phyloP scores from a whole-genome alignment of 2,888 invertebrate species.

The Pycnomerus fuliginosus region DNA sequence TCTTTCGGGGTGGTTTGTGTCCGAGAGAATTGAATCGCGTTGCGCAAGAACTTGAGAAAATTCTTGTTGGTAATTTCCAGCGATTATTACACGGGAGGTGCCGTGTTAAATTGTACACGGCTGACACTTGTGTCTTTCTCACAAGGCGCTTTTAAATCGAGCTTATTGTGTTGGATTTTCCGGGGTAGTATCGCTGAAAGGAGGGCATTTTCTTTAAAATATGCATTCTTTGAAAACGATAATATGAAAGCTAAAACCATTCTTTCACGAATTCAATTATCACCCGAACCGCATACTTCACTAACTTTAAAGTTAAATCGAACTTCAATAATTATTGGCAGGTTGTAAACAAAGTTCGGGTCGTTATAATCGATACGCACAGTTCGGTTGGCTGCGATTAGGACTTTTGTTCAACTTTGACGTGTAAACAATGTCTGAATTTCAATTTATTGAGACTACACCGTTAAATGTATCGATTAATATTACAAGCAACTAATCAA shows the following conservation, averaged over 20 bases:
- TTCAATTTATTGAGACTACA: slow-evolving; percentile 18
- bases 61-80: slow-evolving; percentile 12
- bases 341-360: slow-evolving; percentile 15
- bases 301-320: no score
- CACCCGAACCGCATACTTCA: no score
- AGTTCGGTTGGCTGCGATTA: slow-evolving; percentile 11
- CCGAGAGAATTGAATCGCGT: slow-evolving; percentile 8
- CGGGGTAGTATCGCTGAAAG: slow-evolving; percentile 20
- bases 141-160: slow-evolving; percentile 16
- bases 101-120: slow-evolving; percentile 7
- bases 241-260: slow-evolving; percentile 12
- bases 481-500: no score
- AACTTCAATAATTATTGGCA: slow-evolving; percentile 20
- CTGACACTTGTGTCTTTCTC: slow-evolving; percentile 10
- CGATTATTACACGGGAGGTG: slow-evolving; percentile 10
- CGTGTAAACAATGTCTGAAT: slow-evolving; percentile 18
- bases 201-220: slow-evolving; percentile 25
- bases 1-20: slow-evolving; percentile 13
- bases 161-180: slow-evolving; percentile 12
- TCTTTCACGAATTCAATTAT: no score
- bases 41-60: slow-evolving; percentile 10
- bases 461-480: no score
- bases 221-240: slow-evolving; percentile 3
- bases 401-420: slow-evolving; percentile 16
- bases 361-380: slow-evolving; percentile 12